Evolutionary conservation across 2,113 vertebrate species (phyloP).

Genomic region (Poecile atricapillus): DNA sequence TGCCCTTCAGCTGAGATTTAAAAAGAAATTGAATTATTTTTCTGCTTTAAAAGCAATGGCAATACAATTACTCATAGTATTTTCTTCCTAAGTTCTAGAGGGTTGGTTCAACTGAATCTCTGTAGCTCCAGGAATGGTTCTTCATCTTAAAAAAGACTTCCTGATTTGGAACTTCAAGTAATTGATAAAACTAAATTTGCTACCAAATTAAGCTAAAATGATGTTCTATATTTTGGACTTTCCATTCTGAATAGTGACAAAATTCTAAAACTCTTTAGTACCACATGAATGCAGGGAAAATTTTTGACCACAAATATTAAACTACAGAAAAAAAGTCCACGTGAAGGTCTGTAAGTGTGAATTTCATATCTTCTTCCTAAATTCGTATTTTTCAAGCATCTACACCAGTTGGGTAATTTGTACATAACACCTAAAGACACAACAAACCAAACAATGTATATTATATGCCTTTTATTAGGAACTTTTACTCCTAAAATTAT

Average conservation of each 20-base stretch:
- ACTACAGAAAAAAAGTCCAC: neutral
- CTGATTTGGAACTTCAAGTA: neutral
- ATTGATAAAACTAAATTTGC: neutral
- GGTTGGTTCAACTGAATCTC: neutral
- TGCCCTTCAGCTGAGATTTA: neutral
- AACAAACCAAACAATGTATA: neutral
- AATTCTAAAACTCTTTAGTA: neutral
- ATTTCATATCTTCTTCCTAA: neutral
- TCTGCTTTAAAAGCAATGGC: neutral
- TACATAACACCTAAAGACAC: neutral
- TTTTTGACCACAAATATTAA: neutral
- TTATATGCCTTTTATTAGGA: neutral
- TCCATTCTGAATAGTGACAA: neutral
- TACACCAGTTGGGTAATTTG: neutral
- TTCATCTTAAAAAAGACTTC: neutral
- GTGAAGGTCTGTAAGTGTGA: neutral
- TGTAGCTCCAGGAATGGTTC: neutral
- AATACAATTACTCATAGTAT: neutral
- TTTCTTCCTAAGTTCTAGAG: neutral
- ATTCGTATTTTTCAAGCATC: neutral
- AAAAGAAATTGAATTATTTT: neutral
- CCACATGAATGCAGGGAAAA: neutral
- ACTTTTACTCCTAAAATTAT: neutral
- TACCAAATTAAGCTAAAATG: neutral
- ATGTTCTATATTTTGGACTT: neutral